Evolutionary conservation across 2,888 invertebrate species (phyloP), one percentile per base, ranked within the genome.

Genomic region (Caenorhabditis sp.): DNA sequence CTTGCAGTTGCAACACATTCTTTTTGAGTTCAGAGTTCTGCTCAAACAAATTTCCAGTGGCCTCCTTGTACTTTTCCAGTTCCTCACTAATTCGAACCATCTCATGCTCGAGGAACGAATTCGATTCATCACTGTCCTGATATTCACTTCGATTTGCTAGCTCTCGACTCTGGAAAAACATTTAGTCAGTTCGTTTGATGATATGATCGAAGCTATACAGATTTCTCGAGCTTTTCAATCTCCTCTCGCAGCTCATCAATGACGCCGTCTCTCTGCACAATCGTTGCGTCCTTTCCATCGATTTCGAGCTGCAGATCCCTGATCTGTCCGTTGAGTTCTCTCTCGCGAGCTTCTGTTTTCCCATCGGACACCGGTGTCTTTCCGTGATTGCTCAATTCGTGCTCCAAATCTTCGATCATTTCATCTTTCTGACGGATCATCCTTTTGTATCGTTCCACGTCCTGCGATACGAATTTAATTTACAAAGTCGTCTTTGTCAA

Each of bases 391-490:
- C 37, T 64, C n/a, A 80, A 37, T n/a, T 80, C 80, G 15, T 58
- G 18, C 35, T 80, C 80, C 69, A 80, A 65, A 28, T 80, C 80
- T 47, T 80, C 74, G n/a, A 80, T 74, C 69, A 80, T 80, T 20
- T 74, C 80, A 20, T 80, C 80, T 65, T 74, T 74, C 20, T 69
- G 64, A n/a, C 64, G 56, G 5, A 80, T 35, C 24, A 56, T 40
- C 51, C 32, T 50, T 72, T 47, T 56, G 18, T 40, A 26, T 1
- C 74, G 44, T 24, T 80, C 74, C 4, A 80, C 51, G 35, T 80
- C 80, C 69, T 79, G 44, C 5, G 58, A 44, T n/a, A 4, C 24
- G 35, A 32, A 56, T n/a, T n/a, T n/a, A n/a, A 62, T 37, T 77
- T 11, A n/a, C 20, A 26, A 5, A 20, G 50, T 44, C 24, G n/a